These are phyloP conservation scores for Hirtodrosophila trivittata DNA, from an alignment of 2,888 invertebrate genomes.

Conservation along the genomic window DNA sequence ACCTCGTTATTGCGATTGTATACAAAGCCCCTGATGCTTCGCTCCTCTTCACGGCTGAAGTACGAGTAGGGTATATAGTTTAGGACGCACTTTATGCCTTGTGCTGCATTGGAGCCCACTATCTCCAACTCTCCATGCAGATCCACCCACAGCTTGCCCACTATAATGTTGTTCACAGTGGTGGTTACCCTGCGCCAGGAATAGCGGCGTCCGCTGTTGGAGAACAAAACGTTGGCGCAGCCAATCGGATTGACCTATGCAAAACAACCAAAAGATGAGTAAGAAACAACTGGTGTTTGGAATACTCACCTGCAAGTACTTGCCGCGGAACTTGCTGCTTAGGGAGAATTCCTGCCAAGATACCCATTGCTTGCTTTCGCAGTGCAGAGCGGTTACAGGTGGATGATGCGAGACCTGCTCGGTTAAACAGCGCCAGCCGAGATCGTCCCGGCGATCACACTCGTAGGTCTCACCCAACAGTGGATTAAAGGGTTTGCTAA, in stretches of 20 bases:
- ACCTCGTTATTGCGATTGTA: slow-evolving; percentile 89
- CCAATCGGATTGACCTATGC: slow-evolving; percentile 87
- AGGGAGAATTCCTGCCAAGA: slow-evolving; percentile 99
- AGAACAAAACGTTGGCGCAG: slow-evolving; percentile 89
- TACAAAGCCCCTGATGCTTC: slow-evolving; percentile 93
- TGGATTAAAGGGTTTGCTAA: slow-evolving; percentile 99
- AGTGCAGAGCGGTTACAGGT: slow-evolving; percentile 97
- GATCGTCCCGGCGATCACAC: slow-evolving; percentile 96
- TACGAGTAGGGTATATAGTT: slow-evolving; percentile 99
- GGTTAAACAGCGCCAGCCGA: slow-evolving; percentile 96
- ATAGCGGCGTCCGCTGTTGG: slow-evolving; percentile 91
- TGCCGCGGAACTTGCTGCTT: slow-evolving; percentile 99
- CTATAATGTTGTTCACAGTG: slow-evolving; percentile 99
- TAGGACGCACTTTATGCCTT: slow-evolving; percentile 96
- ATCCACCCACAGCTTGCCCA: slow-evolving; percentile 99
- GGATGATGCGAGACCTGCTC: slow-evolving; percentile 99
- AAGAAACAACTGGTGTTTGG: slow-evolving; percentile 4
- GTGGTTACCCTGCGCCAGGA: slow-evolving; percentile 99
- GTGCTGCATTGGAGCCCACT: slow-evolving; percentile 91
- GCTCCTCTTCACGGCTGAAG: slow-evolving; percentile 97
- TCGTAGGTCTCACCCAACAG: slow-evolving; percentile 98
- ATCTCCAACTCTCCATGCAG: slow-evolving; percentile 99
- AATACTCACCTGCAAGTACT: slow-evolving; percentile 92
- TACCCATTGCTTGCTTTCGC: slow-evolving; percentile 95
- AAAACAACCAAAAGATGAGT: background rate